phyloP scores from a whole-genome alignment of 35 echinoderm and acorn worm genomes.

The Chiridota heheva region DNA sequence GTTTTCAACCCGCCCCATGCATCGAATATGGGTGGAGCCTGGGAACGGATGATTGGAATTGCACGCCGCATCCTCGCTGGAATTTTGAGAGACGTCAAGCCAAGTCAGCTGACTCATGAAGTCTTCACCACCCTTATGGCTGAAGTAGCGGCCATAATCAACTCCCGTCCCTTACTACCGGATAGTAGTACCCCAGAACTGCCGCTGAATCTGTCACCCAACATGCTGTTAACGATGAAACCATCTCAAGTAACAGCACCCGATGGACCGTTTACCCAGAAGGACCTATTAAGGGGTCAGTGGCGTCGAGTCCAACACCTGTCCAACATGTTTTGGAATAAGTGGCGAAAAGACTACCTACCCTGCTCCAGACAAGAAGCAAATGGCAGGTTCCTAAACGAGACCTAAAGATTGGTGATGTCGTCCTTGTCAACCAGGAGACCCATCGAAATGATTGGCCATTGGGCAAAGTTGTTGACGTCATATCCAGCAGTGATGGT shows the following conservation, averaged over 20 bases:
- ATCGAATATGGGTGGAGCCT: conserved; percentile 53
- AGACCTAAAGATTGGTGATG: conserved; percentile 28
- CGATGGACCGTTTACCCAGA: conserved; percentile 42
- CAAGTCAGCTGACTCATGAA: conserved; percentile 56
- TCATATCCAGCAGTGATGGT: conserved; percentile 5
- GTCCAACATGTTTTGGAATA: conserved; percentile 55
- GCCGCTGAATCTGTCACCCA: conserved; percentile 49
- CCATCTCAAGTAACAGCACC: conserved; percentile 41
- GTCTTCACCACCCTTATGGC: conserved; percentile 55
- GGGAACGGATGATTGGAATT: conserved; percentile 55
- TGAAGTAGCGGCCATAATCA: conserved; percentile 52
- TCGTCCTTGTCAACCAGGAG: conserved; percentile 43
- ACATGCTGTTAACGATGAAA: conserved; percentile 62
- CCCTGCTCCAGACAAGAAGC: conserved; percentile 31
- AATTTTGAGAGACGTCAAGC: conserved; percentile 49
- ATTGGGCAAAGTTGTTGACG: conserved; percentile 18
- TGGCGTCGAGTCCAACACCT: conserved; percentile 55
- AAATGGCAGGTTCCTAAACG: conserved; percentile 38
- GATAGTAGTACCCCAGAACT: conserved; percentile 40
- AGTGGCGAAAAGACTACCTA: conserved; percentile 49
- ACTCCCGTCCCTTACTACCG: conserved; percentile 36
- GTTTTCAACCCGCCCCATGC: conserved; percentile 44
- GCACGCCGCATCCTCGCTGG: conserved; percentile 41
- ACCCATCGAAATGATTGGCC: conserved; percentile 41
- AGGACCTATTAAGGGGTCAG: conserved; percentile 39